These are phyloP conservation scores for Punctoribates punctum DNA, from an alignment of 2,888 invertebrate species.

Conservation along the genomic window DNA sequence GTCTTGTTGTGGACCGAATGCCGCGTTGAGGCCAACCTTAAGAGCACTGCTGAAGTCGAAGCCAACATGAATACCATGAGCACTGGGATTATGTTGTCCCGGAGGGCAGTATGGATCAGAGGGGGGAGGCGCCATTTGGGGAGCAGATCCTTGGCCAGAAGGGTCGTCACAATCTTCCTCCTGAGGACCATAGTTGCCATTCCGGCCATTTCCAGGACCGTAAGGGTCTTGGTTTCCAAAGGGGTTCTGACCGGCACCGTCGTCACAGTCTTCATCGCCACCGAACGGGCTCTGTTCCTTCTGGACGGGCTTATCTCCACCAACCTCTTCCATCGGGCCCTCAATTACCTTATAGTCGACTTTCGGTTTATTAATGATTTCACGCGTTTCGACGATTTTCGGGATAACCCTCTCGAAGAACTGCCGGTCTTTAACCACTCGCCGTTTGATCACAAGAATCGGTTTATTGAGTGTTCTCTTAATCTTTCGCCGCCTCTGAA, in stretches of 20 bases:
- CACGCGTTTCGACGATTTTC: not conserved
- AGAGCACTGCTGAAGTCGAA: not conserved
- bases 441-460: not conserved
- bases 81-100: not conserved
- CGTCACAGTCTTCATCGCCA: not conserved
- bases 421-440: not conserved
- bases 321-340: not conserved
- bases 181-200: not conserved
- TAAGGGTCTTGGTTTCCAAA: too few relatives aligned
- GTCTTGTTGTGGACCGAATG: too few relatives aligned
- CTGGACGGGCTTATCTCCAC: too few relatives aligned
- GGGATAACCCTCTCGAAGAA: not conserved
- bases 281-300: too few relatives aligned
- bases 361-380: not conserved
- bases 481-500: not conserved
- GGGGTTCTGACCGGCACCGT: not conserved
- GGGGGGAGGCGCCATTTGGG: not conserved
- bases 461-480: not conserved
- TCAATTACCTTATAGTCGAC: too few relatives aligned
- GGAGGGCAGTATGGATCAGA: not conserved
- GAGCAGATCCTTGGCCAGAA: not conserved
- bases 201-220: not conserved
- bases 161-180: not conserved
- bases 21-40: too few relatives aligned
- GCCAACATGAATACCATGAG: not conserved